Base-by-base conservation (phyloP, 2,113 vertebrate species). In the Hippocampus barbouri region DNA sequence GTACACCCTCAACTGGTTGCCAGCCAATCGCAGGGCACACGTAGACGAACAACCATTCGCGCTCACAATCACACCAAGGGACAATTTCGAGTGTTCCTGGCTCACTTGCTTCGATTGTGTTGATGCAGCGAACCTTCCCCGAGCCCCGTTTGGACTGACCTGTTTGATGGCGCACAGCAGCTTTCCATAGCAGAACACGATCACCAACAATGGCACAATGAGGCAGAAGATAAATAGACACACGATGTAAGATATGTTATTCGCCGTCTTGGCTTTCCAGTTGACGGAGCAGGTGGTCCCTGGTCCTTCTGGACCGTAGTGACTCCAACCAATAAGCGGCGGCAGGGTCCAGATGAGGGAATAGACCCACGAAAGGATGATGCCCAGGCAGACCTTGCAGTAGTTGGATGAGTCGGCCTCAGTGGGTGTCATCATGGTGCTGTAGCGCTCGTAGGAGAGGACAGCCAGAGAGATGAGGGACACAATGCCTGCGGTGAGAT, bases 171-270 rank as follows among this genome's bases (percentile, higher is more conserved):
- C 84, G 0, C 85, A 86, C 77, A 94, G 78, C 76, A 94, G 89
- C 83, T 91, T 94, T 68, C 92, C 93, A 0, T 94, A 93, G 20
- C 88, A 93, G 87, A 89, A 93, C 38, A 94, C 82, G 56, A 93
- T 94, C 84, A 95, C 77, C 49, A 90, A 43, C 77, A 94, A 94
- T 0, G 94, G 93, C 43, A 92, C 64, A 4, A 91, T 75, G n/a
- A 94, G 88, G 87, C 93, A 95, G 79, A 94, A 94, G 77, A 92
- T 43, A 76, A 94, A 95, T 40, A 94, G 91, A 78, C 92, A 93
- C 73, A 94, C 25, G 69, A 95, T 93, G 77, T 94, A 94, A 30
- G 93, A 94, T 0, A 89, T 25, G 20, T 90, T 94, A 65, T 90
- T 92, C 1, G 89, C 72, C 0, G 92, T 94, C 77, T 84, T 92